These are phyloP conservation scores for Leptodactylus fallax DNA, from an alignment of 2,797 vertebrate species.

Conservation along the genomic window DNA sequence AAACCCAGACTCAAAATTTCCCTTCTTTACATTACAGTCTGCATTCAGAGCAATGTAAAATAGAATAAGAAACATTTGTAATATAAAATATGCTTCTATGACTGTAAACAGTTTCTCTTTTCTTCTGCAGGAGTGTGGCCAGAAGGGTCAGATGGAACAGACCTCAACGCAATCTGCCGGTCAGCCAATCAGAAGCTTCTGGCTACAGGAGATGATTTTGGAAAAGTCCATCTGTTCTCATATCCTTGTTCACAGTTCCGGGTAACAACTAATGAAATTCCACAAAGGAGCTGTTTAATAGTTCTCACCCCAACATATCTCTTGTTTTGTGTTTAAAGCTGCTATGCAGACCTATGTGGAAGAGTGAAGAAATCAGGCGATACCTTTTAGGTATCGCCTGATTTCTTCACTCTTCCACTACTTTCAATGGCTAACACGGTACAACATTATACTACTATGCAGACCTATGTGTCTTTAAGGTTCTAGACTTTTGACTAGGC, in stretches of 20 bases:
- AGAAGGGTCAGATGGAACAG: slow-evolving; percentile 95
- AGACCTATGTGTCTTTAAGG: background rate
- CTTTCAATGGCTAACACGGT: no score
- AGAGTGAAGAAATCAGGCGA: no score
- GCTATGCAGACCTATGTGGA: background rate
- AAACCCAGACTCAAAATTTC: no score
- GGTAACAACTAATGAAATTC: slow-evolving; percentile 74
- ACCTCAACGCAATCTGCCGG: slow-evolving; percentile 92
- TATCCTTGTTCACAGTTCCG: slow-evolving; percentile 95
- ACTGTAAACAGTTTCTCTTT: background rate
- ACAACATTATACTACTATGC: no score
- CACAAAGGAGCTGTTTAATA: no score
- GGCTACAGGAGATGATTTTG: slow-evolving; percentile 96
- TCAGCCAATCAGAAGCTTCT: slow-evolving; percentile 87
- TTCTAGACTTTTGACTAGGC: background rate
- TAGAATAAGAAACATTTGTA: background rate
- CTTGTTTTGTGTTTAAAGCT: background rate
- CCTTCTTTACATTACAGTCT: background rate
- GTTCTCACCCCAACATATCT: background rate
- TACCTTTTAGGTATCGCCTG: no score
- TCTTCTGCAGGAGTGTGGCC: slow-evolving; percentile 90
- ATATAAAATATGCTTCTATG: background rate
- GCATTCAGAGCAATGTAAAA: background rate
- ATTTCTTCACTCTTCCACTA: no score
- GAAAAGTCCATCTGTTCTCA: slow-evolving; percentile 96